These are phyloP conservation scores for Drosophila kurseongensis DNA, from an alignment of 1,140 invertebrate genomes.

Conservation along the genomic window DNA sequence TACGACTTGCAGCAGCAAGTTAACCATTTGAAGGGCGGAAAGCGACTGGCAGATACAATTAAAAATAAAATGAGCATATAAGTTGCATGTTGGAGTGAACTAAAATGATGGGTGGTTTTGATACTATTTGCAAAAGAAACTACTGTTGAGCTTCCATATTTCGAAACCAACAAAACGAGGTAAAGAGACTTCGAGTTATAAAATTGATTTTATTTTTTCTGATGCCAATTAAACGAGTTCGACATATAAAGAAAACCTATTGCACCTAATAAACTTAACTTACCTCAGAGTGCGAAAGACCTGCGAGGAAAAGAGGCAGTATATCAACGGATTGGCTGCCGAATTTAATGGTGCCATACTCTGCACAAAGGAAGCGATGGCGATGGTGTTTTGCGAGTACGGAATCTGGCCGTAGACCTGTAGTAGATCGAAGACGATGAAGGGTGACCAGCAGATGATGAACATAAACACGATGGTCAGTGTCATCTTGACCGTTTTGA, in stretches of 20 bases:
- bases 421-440: conserved; percentile 96
- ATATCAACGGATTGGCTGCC: conserved; percentile 97
- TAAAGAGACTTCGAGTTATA: too few relatives aligned
- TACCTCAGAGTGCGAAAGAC: conserved; percentile 95
- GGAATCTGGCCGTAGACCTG: conserved; percentile 95
- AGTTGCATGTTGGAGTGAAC: too few relatives aligned
- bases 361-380: conserved; percentile 96
- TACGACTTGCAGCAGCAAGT: conserved; percentile 83
- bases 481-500: conserved; percentile 99
- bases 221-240: too few relatives aligned
- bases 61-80: too few relatives aligned
- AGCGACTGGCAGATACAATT: conserved; percentile 64
- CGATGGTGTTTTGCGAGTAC: conserved; percentile 91
- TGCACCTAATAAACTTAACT: conserved; percentile 48
- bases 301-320: conserved; percentile 96
- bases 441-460: conserved; percentile 97
- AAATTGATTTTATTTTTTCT: too few relatives aligned
- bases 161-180: too few relatives aligned
- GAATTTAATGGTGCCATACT: conserved; percentile 96
- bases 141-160: too few relatives aligned
- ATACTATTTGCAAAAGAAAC: too few relatives aligned
- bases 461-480: conserved; percentile 98
- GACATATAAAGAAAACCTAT: too few relatives aligned
- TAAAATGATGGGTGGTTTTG: too few relatives aligned
- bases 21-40: conserved; percentile 85